A percentile compares a stretch with the other conserved stretches of the same genome.
Conservation (phyloP, 2,888 invertebrate genomes). For the Drosophila gaucha region DNA sequence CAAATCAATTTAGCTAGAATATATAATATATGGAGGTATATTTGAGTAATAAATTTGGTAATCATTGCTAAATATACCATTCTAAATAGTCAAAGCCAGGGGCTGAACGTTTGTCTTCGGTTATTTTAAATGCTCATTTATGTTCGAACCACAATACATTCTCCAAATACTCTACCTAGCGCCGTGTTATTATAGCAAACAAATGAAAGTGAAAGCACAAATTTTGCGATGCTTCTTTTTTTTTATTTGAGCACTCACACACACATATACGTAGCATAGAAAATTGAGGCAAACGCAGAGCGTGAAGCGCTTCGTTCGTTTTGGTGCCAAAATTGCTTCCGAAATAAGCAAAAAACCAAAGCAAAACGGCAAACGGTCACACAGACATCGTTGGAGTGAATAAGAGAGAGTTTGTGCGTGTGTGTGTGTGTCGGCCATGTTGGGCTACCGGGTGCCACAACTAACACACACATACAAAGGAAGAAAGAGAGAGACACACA, state of each 20-base stretch:
- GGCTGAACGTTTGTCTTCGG: conserved; percentile 15
- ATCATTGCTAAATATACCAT: too few species aligned
- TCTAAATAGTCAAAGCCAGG: neutral
- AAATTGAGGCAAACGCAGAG: conserved; percentile 20
- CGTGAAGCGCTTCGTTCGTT: conserved; percentile 59
- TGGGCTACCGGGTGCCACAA: conserved; percentile 57
- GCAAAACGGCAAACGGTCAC: conserved; percentile 45
- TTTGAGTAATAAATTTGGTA: neutral
- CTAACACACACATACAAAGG: conserved; percentile 42
- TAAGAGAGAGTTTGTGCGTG: conserved; percentile 28
- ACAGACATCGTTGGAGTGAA: conserved; percentile 38
- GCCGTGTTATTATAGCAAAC: conserved; percentile 77
- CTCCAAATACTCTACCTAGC: conserved; percentile 70
- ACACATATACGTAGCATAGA: conserved; percentile 19
- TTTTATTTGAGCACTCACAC: conserved; percentile 38
- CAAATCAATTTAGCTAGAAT: too few species aligned
- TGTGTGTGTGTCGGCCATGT: conserved; percentile 53
- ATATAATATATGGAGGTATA: neutral
- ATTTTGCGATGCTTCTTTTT: conserved; percentile 70
- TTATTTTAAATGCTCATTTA: conserved; percentile 65
- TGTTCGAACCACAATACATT: conserved; percentile 67
- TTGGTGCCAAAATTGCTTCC: conserved; percentile 79
- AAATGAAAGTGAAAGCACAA: conserved; percentile 80
- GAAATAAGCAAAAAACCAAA: conserved; percentile 72
- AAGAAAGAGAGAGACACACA: conserved; percentile 1